Evolutionary conservation across 2,888 invertebrate species (phyloP).

Genomic region (Callyntrura guangdongensis): DNA sequence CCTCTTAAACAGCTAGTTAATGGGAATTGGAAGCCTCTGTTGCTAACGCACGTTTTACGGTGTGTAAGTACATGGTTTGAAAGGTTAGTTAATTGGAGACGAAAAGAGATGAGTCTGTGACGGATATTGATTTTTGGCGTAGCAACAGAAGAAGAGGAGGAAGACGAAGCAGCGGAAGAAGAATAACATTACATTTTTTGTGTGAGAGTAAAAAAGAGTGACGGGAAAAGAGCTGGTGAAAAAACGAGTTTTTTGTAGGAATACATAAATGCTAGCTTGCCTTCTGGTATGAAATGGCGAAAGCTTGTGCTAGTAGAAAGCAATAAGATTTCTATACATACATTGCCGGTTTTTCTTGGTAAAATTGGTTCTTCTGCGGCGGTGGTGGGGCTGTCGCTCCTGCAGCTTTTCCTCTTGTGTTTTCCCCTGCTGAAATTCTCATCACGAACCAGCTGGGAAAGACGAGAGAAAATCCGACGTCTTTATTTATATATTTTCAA

Average conservation of each 20-base stretch:
- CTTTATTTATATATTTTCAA: neutral
- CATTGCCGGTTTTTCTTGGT: neutral
- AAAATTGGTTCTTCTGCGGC: neutral
- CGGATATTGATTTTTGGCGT: constrained; percentile 64
- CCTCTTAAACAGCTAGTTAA: too few relatives aligned
- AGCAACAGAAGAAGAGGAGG: neutral
- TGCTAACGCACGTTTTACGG: too few relatives aligned
- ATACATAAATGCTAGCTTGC: neutral
- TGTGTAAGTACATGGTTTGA: neutral
- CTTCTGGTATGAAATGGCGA: neutral
- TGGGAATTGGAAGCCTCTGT: too few relatives aligned
- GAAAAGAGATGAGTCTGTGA: constrained; percentile 65
- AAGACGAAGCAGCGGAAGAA: too few relatives aligned
- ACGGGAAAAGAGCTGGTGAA: neutral
- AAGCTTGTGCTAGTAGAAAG: neutral
- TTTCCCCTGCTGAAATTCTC: constrained; percentile 32
- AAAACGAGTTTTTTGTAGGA: neutral
- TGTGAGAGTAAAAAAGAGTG: neutral
- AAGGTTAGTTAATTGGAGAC: constrained; percentile 59
- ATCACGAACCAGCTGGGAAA: constrained; percentile 68
- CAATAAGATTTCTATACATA: neutral
- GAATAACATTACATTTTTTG: constrained; percentile 36
- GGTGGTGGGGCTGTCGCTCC: neutral
- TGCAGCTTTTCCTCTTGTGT: neutral
- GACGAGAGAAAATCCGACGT: constrained; percentile 16